Evolutionary conservation across 2,888 invertebrate genomes (phyloP), one percentile per base, ranked within the genome.

Genomic region (Leptinotarsa tumamoca): DNA sequence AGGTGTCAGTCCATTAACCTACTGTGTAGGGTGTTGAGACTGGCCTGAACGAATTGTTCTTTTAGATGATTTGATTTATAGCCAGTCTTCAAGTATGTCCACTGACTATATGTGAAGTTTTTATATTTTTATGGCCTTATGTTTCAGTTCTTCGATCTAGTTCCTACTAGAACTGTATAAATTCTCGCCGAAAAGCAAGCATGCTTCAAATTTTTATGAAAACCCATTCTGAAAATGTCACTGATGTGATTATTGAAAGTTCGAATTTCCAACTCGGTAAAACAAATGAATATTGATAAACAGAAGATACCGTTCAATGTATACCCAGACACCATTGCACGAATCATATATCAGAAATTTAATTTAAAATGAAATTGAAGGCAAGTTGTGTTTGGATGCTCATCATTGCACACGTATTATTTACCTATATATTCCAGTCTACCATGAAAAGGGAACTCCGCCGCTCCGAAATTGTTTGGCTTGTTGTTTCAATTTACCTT

Each of bases 401-500:
- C 58, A 58, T 58, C 58, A 58, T 58, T 58, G 58, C 58, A 14
- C 58, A 58, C 58, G 58, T 58, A 58, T 58, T 58, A 58, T 58
- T 52, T 58, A 58, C 58, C 58, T 23, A 2, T 23, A 58, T 58
- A 58, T 58, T 14, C 58, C 58, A 58, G 58, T 58, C 58, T 58
- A 15, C 23, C 58, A 15, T 58, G 58, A 58, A 58, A 58, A 58
- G 58, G n/a, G n/a, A 18, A 54, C 18, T 58, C 21, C 58, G 21
- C 58, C 58, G 23, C 58, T 58, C 58, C 58, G 58, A 58, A 23
- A 21, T 58, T 58, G 58, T 58, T 21, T 58, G 58, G 23, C 21
- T 54, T 23, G 58, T 58, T 58, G 23, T 58, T 43, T 58, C 21
- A 58, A 58, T 23, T 58, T 58, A 58, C 58, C 23, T 58, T 23